Evolutionary conservation across 2,113 vertebrate genomes (phyloP).

Genomic region (Microtus richardsoni): DNA sequence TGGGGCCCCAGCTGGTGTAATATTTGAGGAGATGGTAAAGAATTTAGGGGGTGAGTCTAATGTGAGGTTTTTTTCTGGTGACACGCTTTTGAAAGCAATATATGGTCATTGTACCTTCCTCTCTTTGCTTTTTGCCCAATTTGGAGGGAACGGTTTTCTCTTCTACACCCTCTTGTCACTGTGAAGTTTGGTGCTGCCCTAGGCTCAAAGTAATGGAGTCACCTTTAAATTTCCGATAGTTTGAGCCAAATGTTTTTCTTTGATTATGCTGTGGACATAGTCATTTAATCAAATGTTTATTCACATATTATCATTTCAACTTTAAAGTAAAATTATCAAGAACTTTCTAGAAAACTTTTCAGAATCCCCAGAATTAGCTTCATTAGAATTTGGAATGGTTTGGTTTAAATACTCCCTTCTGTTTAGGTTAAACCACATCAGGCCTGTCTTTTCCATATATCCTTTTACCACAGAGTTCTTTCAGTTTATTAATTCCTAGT

Average conservation of each 20-base stretch:
- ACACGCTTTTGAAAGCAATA: neutral
- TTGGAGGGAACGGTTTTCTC: too few relatives aligned
- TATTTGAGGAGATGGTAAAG: neutral
- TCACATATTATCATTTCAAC: neutral
- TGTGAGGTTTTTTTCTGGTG: neutral
- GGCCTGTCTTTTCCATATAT: neutral
- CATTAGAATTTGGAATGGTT: neutral
- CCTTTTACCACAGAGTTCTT: neutral
- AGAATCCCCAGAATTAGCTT: neutral
- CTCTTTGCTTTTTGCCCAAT: neutral
- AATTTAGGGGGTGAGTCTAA: neutral
- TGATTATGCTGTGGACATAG: neutral
- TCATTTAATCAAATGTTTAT: neutral
- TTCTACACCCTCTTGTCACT: neutral
- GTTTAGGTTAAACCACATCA: neutral
- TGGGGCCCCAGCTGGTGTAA: neutral
- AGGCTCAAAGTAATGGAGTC: neutral
- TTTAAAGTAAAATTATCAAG: neutral
- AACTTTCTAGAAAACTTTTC: constrained; percentile 28
- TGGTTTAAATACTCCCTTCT: neutral
- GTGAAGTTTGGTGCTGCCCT: neutral
- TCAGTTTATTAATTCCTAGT: neutral
- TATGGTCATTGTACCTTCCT: neutral
- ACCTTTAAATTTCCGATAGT: neutral
- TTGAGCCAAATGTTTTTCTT: neutral